Base-by-base conservation (phyloP, 2,888 invertebrate genomes). In the Arctia plantaginis region DNA sequence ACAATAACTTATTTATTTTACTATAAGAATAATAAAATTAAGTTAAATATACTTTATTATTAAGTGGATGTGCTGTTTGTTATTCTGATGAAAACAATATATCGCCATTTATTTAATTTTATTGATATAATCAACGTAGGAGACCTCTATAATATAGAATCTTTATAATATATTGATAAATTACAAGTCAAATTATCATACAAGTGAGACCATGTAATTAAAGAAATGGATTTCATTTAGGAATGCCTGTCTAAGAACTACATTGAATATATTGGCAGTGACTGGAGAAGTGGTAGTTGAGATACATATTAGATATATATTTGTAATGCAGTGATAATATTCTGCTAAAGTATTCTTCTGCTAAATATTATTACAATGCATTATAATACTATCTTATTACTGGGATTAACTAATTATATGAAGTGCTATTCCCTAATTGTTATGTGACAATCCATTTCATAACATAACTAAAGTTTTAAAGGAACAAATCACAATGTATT, bases 121-220 rank as follows among this genome's bases (percentile, higher is more conserved):
- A 95, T 93, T 94, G 93, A 93, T 92, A 93, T 92, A 82, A 90
- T 93, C 90, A 94, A 94, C 91, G 90, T 93, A 94, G 92, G 91
- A 93, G 90, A 93, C 91, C 88, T 94, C 91, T 93, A 80, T 84
- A 93, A 90, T 88, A 92, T 93, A 94, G 88, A 93, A 93, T 93
- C 90, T 93, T 92, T 87, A 89, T 91, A 90, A 91, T 92, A 92
- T 90, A 90, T 93, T 92, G 92, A 91, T 93, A 94, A 92, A 92
- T 93, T 89, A 94, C 91, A 92, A 92, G 89, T 93, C 90, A 93
- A 94, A 94, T 92, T 92, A 94, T 94, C 85, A 91, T 94, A 95
- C 92, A 94, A 93, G 89, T 94, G 95, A 94, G 94, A 95, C 95
- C 94, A 94, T 87, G 89, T 92, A 90, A 89, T 89, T 91, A 88